A percentile compares a stretch with the other conserved stretches of the same genome.
phyloP scores from a whole-genome alignment of 2,797 vertebrate species.

The Helostoma temminkii region DNA sequence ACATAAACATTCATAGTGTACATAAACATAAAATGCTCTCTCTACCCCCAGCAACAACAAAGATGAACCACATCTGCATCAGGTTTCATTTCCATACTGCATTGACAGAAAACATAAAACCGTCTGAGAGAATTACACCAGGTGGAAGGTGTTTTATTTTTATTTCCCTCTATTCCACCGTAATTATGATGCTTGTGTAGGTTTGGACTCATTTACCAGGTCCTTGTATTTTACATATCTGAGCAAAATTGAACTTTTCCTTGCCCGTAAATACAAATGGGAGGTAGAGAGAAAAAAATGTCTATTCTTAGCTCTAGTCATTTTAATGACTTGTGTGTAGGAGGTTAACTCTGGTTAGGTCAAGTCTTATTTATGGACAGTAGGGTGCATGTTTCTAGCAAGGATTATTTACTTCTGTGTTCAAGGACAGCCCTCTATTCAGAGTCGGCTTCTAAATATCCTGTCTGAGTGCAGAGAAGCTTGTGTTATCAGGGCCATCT shows the following conservation, averaged over 20 bases:
- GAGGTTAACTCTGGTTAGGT: constrained; percentile 66
- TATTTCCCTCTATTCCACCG: constrained; percentile 57
- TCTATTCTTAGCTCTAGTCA: constrained; percentile 60
- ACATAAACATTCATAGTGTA: constrained; percentile 25
- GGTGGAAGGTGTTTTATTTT: constrained; percentile 63
- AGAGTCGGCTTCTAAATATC: constrained; percentile 75
- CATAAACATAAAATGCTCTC: constrained; percentile 24
- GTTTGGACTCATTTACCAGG: constrained; percentile 28
- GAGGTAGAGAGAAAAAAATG: constrained; percentile 15
- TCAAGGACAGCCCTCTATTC: constrained; percentile 50
- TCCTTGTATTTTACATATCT: constrained; percentile 66
- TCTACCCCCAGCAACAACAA: constrained; percentile 34
- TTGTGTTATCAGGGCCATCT: constrained; percentile 65
- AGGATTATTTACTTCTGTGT: constrained; percentile 73
- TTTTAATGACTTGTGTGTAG: constrained; percentile 69
- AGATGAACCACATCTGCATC: constrained; percentile 43
- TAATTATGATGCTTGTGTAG: constrained; percentile 65
- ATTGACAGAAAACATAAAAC: constrained; percentile 67
- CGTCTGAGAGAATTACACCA: constrained; percentile 66
- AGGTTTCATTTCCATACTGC: constrained; percentile 64
- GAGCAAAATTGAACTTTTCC: constrained; percentile 53
- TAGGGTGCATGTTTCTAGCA: constrained; percentile 53
- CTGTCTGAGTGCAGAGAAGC: constrained; percentile 65
- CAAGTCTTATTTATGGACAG: constrained; percentile 72
- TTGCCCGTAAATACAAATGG: constrained; percentile 35